A percentile compares a stretch with the other conserved stretches of the same genome.
These are phyloP conservation scores for Lytechinus variegatus DNA, from an alignment of 35 echinoderm and acorn worm genomes.

Conservation along the genomic window DNA sequence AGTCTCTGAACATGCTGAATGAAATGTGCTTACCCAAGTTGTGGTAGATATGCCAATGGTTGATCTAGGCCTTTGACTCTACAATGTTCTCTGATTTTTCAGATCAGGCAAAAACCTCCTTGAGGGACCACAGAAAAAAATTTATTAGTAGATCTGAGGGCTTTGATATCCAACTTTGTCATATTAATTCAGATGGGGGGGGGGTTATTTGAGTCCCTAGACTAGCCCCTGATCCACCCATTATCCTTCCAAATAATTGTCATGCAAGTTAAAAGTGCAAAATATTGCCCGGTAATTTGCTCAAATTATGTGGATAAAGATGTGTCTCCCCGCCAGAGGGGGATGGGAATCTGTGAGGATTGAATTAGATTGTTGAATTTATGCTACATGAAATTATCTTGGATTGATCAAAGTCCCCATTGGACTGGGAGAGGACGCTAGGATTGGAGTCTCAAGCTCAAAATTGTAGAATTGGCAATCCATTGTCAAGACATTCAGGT, in stretches of 20 bases:
- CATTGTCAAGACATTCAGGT: neutral
- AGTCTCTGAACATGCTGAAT: no score
- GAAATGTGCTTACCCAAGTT: no score
- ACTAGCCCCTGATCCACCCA: neutral
- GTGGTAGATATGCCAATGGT: no score
- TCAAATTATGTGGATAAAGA: neutral
- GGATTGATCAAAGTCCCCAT: neutral
- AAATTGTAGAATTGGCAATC: neutral
- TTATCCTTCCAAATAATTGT: neutral
- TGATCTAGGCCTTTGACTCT: no score
- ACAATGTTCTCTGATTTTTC: no score
- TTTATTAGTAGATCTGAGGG: neutral
- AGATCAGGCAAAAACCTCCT: no score
- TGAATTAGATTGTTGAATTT: neutral
- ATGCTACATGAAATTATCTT: conserved; percentile 5
- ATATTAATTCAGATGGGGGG: neutral
- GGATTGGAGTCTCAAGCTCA: neutral
- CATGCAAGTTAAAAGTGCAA: neutral
- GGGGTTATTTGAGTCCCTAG: neutral
- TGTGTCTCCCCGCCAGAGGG: neutral
- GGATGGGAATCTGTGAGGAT: neutral
- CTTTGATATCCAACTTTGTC: neutral
- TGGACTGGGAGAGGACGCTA: neutral
- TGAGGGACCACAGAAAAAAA: neutral
- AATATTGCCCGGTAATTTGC: conserved; percentile 2